Percentiles rank a stretch among this genome's conserved stretches.
These are phyloP conservation scores for Pithys albifrons DNA, from an alignment of 2,113 vertebrate species.

Conservation along the genomic window DNA sequence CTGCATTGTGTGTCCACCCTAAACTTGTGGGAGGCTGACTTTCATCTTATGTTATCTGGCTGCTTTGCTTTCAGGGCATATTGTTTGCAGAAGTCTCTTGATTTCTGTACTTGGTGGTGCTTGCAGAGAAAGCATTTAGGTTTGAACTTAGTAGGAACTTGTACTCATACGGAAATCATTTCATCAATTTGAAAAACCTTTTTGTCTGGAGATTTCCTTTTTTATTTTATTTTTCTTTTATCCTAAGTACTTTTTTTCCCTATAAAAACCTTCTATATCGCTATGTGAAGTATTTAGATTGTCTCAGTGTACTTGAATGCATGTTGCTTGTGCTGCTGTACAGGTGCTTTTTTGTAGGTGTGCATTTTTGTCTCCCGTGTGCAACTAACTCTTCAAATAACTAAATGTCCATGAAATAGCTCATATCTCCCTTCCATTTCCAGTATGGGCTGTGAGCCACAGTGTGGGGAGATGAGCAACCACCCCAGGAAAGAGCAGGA, in stretches of 20 bases:
- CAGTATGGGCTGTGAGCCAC: neutral
- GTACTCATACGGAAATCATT: conserved; percentile 49
- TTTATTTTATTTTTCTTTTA: conserved; percentile 50
- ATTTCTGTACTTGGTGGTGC: conserved; percentile 54
- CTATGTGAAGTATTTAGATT: conserved; percentile 38
- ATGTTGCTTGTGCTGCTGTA: neutral
- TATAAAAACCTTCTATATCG: conserved; percentile 28
- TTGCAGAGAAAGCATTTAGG: conserved; percentile 58
- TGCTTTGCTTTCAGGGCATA: conserved; percentile 56
- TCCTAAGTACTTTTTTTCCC: conserved; percentile 31
- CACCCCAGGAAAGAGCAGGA: neutral
- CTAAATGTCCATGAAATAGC: neutral
- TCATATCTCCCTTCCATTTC: neutral
- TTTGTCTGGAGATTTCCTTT: conserved; percentile 44
- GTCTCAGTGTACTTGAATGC: conserved; percentile 12
- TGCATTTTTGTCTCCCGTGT: neutral
- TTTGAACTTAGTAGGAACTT: conserved; percentile 63
- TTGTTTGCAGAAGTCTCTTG: conserved; percentile 62
- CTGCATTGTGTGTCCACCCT: conserved; percentile 53
- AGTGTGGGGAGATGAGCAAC: neutral
- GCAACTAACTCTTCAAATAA: neutral
- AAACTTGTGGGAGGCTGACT: conserved; percentile 57
- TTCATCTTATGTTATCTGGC: conserved; percentile 54
- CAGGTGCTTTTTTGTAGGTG: conserved; percentile 8
- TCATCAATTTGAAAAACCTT: conserved; percentile 53